These are phyloP conservation scores for Acanthiza pusilla DNA, from an alignment of 2,797 vertebrate genomes.

Conservation along the genomic window DNA sequence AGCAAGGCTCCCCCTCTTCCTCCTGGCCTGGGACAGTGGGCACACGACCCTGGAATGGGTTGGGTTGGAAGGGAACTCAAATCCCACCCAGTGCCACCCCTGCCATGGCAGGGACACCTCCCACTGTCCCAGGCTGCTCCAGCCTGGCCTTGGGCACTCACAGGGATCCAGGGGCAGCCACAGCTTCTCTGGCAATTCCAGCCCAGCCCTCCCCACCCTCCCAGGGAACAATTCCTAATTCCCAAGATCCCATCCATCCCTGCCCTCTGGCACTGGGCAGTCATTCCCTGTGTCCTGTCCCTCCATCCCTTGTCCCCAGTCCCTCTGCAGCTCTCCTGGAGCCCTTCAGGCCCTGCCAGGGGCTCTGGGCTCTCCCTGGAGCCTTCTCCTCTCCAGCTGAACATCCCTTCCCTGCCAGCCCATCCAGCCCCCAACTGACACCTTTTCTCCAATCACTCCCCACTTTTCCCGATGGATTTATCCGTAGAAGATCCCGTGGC, in stretches of 20 bases:
- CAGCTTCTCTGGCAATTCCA: not conserved
- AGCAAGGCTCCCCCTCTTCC: too few species aligned
- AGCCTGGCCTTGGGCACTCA: not conserved
- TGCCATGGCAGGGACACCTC: not conserved
- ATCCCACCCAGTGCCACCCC: fast-evolving
- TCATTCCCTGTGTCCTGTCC: too few species aligned
- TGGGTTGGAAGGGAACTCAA: not conserved
- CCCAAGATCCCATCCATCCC: too few species aligned
- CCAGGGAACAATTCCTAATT: too few species aligned
- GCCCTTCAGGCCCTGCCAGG: not conserved
- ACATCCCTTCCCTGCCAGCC: not conserved
- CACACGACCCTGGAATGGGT: too few species aligned
- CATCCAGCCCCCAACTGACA: fast-evolving
- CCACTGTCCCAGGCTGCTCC: not conserved
- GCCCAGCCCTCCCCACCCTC: too few species aligned
- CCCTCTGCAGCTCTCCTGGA: not conserved
- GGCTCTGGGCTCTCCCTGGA: not conserved
- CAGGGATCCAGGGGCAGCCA: not conserved
- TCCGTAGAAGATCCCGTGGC: fast-evolving
- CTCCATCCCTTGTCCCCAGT: too few species aligned
- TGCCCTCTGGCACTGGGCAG: too few species aligned
- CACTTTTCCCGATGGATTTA: not conserved
- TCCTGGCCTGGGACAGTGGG: too few species aligned
- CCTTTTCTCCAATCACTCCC: not conserved
- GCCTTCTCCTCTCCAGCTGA: not conserved